A percentile compares a stretch with the other conserved stretches of the same genome.
Conservation (phyloP, 2,113 vertebrate species). For the Orycteropus afer region DNA sequence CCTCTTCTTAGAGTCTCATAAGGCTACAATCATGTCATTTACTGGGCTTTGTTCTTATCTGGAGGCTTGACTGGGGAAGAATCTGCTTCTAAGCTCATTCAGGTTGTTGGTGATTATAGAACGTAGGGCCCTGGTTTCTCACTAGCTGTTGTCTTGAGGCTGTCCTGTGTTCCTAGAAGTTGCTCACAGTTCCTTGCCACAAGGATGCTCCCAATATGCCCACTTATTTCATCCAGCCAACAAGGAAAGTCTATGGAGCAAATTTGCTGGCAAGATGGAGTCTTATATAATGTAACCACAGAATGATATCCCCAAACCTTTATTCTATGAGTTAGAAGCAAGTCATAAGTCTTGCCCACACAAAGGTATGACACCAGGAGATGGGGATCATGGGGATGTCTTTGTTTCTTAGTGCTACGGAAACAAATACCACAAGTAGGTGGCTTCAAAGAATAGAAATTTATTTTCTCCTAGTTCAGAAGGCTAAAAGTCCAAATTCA, state of each 20-base stretch:
- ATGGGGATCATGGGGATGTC: background rate
- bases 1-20: background rate
- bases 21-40: background rate
- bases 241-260: background rate
- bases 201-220: background rate
- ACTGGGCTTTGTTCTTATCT: background rate
- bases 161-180: background rate
- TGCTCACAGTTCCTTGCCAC: too few species aligned
- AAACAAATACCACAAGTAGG: background rate
- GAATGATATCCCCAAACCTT: background rate
- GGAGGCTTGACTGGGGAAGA: background rate
- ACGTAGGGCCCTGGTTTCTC: background rate
- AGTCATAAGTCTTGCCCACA: background rate
- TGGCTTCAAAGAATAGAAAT: background rate
- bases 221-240: background rate
- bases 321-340: background rate
- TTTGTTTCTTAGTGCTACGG: background rate
- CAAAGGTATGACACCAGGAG: background rate
- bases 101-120: background rate
- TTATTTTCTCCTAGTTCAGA: background rate
- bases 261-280: background rate
- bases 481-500: background rate
- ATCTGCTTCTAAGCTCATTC: background rate
- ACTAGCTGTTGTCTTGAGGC: background rate
- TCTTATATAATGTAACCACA: fast-evolving